These are phyloP conservation scores for Pantherophis alleghaniensis DNA, from an alignment of 2,797 vertebrate genomes.

Conservation along the genomic window DNA sequence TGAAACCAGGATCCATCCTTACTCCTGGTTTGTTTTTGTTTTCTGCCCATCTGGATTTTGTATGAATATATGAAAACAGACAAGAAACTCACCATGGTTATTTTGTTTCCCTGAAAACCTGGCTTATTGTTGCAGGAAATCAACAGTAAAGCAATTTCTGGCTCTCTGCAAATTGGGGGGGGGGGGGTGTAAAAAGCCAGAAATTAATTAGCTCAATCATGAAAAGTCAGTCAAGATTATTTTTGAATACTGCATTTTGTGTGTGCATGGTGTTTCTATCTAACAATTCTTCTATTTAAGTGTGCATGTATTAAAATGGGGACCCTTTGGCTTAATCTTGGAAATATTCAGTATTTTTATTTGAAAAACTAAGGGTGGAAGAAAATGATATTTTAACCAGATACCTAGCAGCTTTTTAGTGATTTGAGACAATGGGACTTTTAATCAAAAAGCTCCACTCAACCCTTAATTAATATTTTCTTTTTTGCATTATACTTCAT, in stretches of 20 bases:
- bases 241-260: background rate
- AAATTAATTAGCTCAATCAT: background rate
- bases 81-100: background rate
- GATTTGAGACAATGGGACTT: background rate
- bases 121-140: background rate
- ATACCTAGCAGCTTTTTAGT: slow-evolving; percentile 10
- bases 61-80: background rate
- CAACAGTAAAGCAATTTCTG: background rate
- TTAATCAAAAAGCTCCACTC: slow-evolving; percentile 13
- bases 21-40: background rate
- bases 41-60: background rate
- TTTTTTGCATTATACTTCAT: slow-evolving; percentile 44
- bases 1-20: background rate
- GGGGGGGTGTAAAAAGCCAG: background rate
- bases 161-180: background rate
- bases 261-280: background rate
- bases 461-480: slow-evolving; percentile 46
- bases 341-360: background rate
- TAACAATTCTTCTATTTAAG: background rate
- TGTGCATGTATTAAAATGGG: background rate
- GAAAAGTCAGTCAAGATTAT: background rate
- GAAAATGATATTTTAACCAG: background rate
- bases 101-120: background rate
- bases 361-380: background rate
- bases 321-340: background rate